Evolutionary conservation across 1,140 invertebrate genomes (phyloP), one percentile per base, ranked within the genome.

Genomic region (Aricia agestis): DNA sequence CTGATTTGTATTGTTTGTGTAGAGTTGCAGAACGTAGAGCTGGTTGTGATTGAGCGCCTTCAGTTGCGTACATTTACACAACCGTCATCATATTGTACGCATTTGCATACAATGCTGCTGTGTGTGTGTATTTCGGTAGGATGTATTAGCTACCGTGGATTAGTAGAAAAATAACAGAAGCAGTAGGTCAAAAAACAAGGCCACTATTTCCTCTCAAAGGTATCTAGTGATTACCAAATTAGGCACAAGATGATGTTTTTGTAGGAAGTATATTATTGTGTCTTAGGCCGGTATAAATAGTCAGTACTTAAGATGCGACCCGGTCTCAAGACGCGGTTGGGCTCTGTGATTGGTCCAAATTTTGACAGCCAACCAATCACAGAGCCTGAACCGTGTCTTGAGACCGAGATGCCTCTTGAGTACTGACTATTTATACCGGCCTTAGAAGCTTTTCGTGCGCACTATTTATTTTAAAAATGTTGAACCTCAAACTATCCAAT

Each of bases 21-120:
- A 3, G 45, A 52, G 9, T 13, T 15, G 13, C 45, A 52, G 13
- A 52, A 52, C 45, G 9, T 52, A 15, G 10, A 9, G 45, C 3
- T 5, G 13, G 45, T 52, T 52, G 45, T 52, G 13, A 52, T 52
- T 4, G 45, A 52, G 45, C 45, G 13, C 76, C 70, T 72, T 63
- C 69, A 69, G 76, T 78, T 80, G 74, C 76, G 78, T 78, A 76
- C 67, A 69, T 69, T 80, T 76, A 74, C 79, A 81, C 79, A 81
- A 83, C 73, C 77, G 75, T 77, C 75, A 73, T 75, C 76, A 78
- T 80, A 82, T 80, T 78, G 81, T 78, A 81, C 76, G 74, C 70
- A 68, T 85, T 83, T 78, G 76, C 78, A 85, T 81, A 85, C 83
- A 85, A 85, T 85, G 74, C 71, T n/a, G 52, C n/a, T n/a, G 41